Percentiles rank a stretch among this genome's conserved stretches.
Conservation (phyloP, 2,113 vertebrate genomes). For the Chinchilla lanigera region DNA sequence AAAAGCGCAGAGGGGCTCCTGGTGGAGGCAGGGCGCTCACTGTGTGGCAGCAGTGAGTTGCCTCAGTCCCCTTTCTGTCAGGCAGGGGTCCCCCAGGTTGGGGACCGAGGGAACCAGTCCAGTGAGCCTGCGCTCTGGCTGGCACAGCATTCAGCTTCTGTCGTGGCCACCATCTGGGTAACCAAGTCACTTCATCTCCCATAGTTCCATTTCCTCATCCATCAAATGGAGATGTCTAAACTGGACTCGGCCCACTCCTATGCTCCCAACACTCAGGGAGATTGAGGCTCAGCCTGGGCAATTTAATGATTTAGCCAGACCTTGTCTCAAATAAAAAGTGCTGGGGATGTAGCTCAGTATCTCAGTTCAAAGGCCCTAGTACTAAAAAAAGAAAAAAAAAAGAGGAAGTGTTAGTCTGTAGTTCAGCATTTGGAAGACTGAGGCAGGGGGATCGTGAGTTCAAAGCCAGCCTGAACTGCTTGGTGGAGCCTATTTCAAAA, state of each 20-base stretch:
- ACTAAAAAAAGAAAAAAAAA: not conserved
- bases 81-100: not conserved
- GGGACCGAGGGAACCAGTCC: not conserved
- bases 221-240: not conserved
- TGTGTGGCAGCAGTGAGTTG: not conserved
- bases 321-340: not conserved
- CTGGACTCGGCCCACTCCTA: not conserved
- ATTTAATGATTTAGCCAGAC: not conserved
- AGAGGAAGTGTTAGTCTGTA: not conserved
- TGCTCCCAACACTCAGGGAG: not conserved
- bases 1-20: not conserved
- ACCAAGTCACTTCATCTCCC: not conserved
- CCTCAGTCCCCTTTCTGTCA: slow-evolving; percentile 5
- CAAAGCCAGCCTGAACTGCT: not conserved
- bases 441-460: not conserved
- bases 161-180: not conserved
- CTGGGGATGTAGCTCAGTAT: not conserved
- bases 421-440: not conserved
- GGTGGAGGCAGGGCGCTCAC: not conserved
- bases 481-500: not conserved
- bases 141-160: not conserved
- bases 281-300: not conserved
- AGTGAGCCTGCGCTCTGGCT: not conserved
- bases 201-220: not conserved
- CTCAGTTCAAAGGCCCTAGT: not conserved